These are phyloP conservation scores for Bradypodion pumilum DNA, from an alignment of 2,797 vertebrate genomes.

Conservation along the genomic window DNA sequence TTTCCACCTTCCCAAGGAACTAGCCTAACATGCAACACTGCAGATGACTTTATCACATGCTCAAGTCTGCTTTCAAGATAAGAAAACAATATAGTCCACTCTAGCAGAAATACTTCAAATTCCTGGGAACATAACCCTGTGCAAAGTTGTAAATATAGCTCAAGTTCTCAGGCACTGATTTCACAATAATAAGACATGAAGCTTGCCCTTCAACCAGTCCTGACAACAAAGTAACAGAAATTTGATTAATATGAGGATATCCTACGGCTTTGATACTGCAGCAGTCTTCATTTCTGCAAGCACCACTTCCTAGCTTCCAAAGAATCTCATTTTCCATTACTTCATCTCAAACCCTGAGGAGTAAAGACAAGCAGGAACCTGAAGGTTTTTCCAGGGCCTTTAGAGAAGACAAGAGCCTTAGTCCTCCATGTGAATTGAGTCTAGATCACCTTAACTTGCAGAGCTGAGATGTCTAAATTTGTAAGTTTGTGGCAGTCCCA, in stretches of 20 bases:
- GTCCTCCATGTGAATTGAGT: too few relatives aligned
- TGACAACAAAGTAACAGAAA: not conserved
- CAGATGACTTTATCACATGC: not conserved
- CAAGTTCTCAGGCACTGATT: not conserved
- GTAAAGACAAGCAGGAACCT: not conserved
- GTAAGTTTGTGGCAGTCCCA: not conserved
- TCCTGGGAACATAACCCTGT: not conserved
- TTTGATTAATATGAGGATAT: not conserved
- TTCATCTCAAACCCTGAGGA: not conserved
- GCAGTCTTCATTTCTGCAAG: not conserved
- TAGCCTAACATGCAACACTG: not conserved
- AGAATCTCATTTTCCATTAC: not conserved
- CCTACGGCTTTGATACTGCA: not conserved
- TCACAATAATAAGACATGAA: not conserved
- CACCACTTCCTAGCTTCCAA: not conserved
- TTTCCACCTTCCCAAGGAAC: not conserved
- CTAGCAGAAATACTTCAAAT: slow-evolving; percentile 14
- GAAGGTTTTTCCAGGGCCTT: not conserved
- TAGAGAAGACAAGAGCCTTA: slow-evolving; percentile 7
- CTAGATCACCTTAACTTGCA: not conserved
- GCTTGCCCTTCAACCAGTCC: not conserved
- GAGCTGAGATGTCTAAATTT: not conserved
- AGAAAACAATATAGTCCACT: not conserved
- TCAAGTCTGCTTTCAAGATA: slow-evolving; percentile 4
- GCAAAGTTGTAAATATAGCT: not conserved